Base-by-base conservation (phyloP, 2,797 vertebrate genomes). In the Stomatorhinus walkeri region DNA sequence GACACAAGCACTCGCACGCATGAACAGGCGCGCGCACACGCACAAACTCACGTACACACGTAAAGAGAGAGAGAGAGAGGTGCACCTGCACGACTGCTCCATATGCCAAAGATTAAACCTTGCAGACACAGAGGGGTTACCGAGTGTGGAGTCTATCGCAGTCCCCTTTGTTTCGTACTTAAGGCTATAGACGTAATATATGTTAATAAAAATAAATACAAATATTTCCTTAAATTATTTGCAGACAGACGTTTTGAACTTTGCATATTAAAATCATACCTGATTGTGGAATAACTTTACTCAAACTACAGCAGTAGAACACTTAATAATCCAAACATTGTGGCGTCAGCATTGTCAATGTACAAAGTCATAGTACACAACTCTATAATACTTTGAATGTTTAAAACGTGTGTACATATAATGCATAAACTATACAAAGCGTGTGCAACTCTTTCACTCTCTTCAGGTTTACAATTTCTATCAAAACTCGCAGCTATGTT, bases 11-110 rank as follows among this genome's bases (percentile, higher is more conserved):
- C 51, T 28, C 51, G 52, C 85, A 54, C 85, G n/a, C 24, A 68
- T 68, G 24, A 68, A 86, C 32, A 12, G 10, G 51, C 40, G 48
- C 52, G 52, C 84, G 43, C 85, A 36, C 85, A 28, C 22, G 48
- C 22, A 22, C 46, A 51, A 43, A 85, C 46, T 48, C 19, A 85
- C 22, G 9, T 36, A 43, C 32, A 32, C 49, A 89, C 4, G 79
- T 12, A 76, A 68, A 54, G 10, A 91, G 90, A 93, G 88, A 94
- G 89, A 93, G 92, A 93, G 89, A 87, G 89, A 92, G 89, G 91
- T 92, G 93, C 90, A 91, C 93, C 89, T 91, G 92, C 88, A 92
- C 87, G 88, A 90, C 91, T 92, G 90, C 90, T 92, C 93, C 88
- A 90, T 93, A 92, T 64, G 28, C 84, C 83, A 59, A 79, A 76